phyloP scores from a whole-genome alignment of 1,140 invertebrate genomes.

The Akabosia matsudoensis region DNA sequence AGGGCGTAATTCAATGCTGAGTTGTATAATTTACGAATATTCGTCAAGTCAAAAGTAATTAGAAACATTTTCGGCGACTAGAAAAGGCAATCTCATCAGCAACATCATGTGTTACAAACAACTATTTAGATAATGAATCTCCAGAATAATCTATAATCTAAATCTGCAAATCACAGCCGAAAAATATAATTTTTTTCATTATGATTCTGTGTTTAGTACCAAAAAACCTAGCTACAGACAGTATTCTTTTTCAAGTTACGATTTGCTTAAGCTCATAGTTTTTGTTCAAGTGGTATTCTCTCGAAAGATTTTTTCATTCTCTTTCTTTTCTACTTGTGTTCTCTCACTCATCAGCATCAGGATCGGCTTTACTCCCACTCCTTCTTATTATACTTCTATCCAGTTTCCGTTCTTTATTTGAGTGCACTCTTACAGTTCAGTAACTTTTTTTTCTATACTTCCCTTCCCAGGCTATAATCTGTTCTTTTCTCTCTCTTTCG shows the following conservation, averaged over 20 bases:
- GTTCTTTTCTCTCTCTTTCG: neutral
- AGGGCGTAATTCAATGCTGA: neutral
- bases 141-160: too few relatives aligned
- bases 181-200: neutral
- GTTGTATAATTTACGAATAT: too few relatives aligned
- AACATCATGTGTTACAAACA: too few relatives aligned
- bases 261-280: neutral
- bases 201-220: too few relatives aligned
- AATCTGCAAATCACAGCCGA: too few relatives aligned
- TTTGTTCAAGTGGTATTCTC: too few relatives aligned
- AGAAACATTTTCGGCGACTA: too few relatives aligned
- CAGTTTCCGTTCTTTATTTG: constrained; percentile 17
- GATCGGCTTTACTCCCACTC: neutral
- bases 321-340: neutral
- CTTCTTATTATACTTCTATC: constrained; percentile 1
- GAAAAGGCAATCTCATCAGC: too few relatives aligned
- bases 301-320: neutral
- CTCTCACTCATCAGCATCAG: neutral
- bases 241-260: too few relatives aligned
- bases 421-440: constrained; percentile 18
- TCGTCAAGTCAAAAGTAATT: neutral
- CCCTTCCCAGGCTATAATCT: neutral
- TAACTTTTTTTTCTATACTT: neutral
- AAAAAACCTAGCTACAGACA: too few relatives aligned
- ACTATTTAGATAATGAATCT: too few relatives aligned